A percentile compares a stretch with the other conserved stretches of the same genome.
phyloP scores from a whole-genome alignment of 2,113 vertebrate genomes.

The Centropristis striata region DNA sequence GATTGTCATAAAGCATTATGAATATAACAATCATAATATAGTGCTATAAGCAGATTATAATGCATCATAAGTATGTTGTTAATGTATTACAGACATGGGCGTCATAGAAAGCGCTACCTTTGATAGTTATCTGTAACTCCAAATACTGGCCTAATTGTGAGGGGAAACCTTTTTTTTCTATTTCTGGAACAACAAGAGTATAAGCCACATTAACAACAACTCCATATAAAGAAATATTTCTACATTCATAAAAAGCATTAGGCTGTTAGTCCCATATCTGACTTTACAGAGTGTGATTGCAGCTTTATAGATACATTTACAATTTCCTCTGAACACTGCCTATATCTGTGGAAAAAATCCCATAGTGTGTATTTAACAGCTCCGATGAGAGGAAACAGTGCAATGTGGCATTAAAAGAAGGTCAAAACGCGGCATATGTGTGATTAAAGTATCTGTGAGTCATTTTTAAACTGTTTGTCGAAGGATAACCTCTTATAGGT shows the following conservation, averaged over 20 bases:
- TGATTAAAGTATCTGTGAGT: slow-evolving; percentile 30
- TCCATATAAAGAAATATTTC: no score
- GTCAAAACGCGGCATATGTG: not conserved
- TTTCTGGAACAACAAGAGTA: not conserved
- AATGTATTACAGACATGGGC: no score
- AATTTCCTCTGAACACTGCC: not conserved
- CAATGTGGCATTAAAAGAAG: not conserved
- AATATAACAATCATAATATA: no score
- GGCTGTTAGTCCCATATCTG: no score
- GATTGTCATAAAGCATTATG: no score
- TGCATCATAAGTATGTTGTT: no score
- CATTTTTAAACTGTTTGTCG: slow-evolving; percentile 49
- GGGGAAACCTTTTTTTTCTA: not conserved
- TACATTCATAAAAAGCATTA: no score
- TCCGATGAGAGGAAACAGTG: not conserved
- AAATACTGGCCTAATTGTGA: not conserved
- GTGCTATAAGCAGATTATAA: no score
- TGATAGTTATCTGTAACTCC: not conserved
- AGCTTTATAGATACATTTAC: not conserved
- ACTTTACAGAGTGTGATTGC: no score
- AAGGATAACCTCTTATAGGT: slow-evolving; percentile 72
- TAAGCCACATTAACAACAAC: no score
- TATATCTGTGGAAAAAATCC: not conserved
- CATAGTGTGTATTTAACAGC: no score
- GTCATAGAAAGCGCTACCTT: no score